phyloP scores from a whole-genome alignment of 2,113 vertebrate species.

The Paedocypris sp. region DNA sequence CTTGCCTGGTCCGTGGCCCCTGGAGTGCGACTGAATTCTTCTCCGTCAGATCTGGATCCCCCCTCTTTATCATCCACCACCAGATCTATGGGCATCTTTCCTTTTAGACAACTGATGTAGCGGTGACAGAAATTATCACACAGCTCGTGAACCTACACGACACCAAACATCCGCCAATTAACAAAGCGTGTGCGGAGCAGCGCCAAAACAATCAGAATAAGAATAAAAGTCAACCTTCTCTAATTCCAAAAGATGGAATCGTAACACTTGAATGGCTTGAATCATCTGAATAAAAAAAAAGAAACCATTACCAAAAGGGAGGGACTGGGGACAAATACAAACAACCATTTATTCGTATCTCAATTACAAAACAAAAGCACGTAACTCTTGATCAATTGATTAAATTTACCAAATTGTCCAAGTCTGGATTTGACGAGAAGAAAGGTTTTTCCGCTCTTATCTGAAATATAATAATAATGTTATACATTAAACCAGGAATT shows the following conservation, averaged over 20 bases:
- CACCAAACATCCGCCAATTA: background rate
- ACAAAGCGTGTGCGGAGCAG: background rate
- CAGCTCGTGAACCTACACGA: conserved; percentile 81
- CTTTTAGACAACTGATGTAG: conserved; percentile 96
- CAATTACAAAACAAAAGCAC: no score
- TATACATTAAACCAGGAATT: background rate
- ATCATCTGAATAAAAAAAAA: conserved; percentile 93
- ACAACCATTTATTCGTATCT: no score
- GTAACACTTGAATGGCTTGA: conserved; percentile 92
- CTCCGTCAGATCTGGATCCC: conserved; percentile 83
- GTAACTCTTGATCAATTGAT: no score
- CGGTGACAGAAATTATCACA: conserved; percentile 98
- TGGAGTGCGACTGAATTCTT: conserved; percentile 77
- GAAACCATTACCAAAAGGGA: no score
- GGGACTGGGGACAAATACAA: background rate
- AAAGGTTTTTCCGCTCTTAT: conserved; percentile 48
- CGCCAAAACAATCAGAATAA: background rate
- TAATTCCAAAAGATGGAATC: conserved; percentile 95
- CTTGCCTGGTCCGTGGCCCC: conserved; percentile 82
- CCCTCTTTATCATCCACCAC: conserved; percentile 89
- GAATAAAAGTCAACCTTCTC: conserved; percentile 75
- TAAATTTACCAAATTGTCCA: conserved; percentile 55
- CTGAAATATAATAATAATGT: conserved; percentile 24
- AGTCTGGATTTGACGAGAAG: conserved; percentile 48
- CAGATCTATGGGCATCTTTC: conserved; percentile 95